Percentiles rank a stretch among this genome's conserved stretches.
These are phyloP conservation scores for Orthonyx spaldingii DNA, from an alignment of 2,113 vertebrate species.

Conservation along the genomic window DNA sequence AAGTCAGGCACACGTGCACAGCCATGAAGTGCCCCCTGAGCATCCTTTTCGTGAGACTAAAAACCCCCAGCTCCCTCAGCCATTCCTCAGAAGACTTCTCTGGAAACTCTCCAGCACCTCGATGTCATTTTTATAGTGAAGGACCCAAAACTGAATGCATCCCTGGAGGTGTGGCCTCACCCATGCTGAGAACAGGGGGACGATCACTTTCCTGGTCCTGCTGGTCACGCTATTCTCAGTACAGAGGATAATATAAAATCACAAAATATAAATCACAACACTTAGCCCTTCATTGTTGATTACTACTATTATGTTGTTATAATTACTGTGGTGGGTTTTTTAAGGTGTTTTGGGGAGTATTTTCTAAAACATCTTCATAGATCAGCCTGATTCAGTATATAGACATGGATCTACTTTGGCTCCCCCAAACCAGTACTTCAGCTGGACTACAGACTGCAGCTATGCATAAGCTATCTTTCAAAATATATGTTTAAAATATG, in stretches of 20 bases:
- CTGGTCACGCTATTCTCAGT: background rate
- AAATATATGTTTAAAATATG: background rate
- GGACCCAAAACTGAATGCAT: background rate
- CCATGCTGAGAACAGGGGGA: rapidly evolving
- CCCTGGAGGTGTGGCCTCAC: background rate
- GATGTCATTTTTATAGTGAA: background rate
- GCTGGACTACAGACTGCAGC: background rate
- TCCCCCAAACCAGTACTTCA: background rate
- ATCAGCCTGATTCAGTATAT: background rate
- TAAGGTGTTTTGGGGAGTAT: background rate
- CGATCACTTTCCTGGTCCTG: background rate
- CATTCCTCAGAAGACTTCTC: background rate
- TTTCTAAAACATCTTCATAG: background rate
- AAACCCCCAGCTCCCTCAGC: background rate
- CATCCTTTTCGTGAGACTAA: background rate
- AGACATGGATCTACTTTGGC: background rate
- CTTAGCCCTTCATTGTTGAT: background rate
- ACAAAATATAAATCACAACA: background rate
- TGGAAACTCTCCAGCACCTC: background rate
- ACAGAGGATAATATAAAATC: too few species aligned
- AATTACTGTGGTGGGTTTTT: background rate
- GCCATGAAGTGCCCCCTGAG: rapidly evolving
- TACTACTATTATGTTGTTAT: background rate
- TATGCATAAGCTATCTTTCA: background rate
- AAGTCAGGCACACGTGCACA: background rate